These are phyloP conservation scores for Corythoichthys haematopterus DNA, from an alignment of 2,113 vertebrate species.

Conservation along the genomic window DNA sequence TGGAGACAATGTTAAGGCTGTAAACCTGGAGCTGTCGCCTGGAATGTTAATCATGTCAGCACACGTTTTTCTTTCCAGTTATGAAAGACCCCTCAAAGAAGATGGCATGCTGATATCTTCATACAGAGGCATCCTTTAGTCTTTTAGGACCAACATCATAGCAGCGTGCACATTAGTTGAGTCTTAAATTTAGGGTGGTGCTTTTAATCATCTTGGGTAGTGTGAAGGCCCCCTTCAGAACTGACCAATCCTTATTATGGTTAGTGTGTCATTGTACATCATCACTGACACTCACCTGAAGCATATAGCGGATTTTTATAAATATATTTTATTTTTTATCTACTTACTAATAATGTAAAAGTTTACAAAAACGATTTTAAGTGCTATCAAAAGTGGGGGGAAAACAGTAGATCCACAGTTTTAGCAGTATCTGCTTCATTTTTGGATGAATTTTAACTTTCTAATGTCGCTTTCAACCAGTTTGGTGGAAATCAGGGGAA, in stretches of 20 bases:
- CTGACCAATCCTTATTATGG: not conserved
- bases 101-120: conserved; percentile 48
- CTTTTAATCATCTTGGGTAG: not conserved
- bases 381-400: too few relatives aligned
- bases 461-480: not conserved
- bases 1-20: conserved; percentile 44
- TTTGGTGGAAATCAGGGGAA: not conserved
- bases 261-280: not conserved
- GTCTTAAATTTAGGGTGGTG: not conserved
- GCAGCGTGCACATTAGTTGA: not conserved
- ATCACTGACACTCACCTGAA: not conserved
- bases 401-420: not conserved
- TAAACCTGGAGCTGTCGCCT: conserved; percentile 64
- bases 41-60: conserved; percentile 73
- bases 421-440: not conserved
- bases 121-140: conserved; percentile 24
- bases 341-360: too few relatives aligned
- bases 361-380: not conserved
- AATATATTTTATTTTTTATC: too few relatives aligned
- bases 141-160: not conserved
- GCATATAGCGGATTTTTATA: not conserved
- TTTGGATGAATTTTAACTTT: not conserved
- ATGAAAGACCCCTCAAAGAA: conserved; percentile 74
- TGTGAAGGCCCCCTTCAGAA: not conserved
- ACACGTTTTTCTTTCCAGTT: conserved; percentile 63